Base-by-base conservation (phyloP, 2,888 invertebrate genomes). In the Zaprionus lineosus region DNA sequence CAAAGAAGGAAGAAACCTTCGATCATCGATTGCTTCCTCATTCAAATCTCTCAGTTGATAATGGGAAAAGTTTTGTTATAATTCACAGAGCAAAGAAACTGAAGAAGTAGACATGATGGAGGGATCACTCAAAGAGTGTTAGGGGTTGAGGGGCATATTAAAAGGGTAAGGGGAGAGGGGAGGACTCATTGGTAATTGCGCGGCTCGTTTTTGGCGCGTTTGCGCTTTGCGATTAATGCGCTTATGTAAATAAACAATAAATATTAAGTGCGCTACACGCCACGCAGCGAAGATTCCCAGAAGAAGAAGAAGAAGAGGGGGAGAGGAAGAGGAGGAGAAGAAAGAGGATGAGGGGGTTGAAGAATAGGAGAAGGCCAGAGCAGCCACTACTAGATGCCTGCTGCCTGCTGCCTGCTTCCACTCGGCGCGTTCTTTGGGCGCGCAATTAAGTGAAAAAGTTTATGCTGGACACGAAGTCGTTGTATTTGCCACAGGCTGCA, bases 241-340 rank as follows among this genome's bases (percentile, higher is more conserved):
- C 81, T 86, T 74, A 67, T 84, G 75, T 84, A 84, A 84, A 84
- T 82, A 84, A 84, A 84, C 86, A 84, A 75, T 73, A 84, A 84
- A 84, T 82, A 78, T 83, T 84, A 81, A 76, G 82, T 84, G 74
- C 61, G 74, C 68, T 77, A 68, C 71, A 77, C 53, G 71, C 74
- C 74, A 63, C 59, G 60, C 64, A 58, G 52, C 48, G 65, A 41
- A 62, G 62, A 65, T 73, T 68, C 68, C 50, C 68, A 73, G 73
- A 70, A 68, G 31, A 18, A 5, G 12, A 39, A 48, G 24, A n/a
- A n/a, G n/a, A n/a, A n/a, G n/a, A n/a, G 29, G 29, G 26, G 16
- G 46, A 28, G 14, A 34, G 15, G 15, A 12, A 21, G 6, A 41
- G 46, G 14, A 18, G 2, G 8, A 33, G 14, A 14, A 28, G 2